phyloP scores from a whole-genome alignment of 2,888 invertebrate species.

The Phyllotreta striolata region DNA sequence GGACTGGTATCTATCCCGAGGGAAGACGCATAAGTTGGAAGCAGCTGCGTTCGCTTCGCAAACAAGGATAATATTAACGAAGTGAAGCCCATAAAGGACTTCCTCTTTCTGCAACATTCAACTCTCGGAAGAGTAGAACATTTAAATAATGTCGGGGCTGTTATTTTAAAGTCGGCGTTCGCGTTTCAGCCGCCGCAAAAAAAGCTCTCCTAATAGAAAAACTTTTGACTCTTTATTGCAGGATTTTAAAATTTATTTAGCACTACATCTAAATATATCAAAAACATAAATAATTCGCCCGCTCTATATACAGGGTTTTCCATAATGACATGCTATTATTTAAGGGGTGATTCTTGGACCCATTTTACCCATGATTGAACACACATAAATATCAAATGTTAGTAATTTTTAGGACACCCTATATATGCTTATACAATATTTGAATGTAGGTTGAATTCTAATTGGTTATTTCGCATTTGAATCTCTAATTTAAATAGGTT shows the following conservation, averaged over 20 bases:
- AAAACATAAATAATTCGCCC: too few relatives aligned
- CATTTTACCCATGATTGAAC: too few relatives aligned
- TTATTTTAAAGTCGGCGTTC: constrained; percentile 10
- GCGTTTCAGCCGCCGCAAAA: not conserved
- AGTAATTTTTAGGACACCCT: too few relatives aligned
- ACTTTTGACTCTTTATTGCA: too few relatives aligned
- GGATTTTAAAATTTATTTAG: too few relatives aligned
- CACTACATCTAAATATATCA: too few relatives aligned
- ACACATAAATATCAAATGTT: too few relatives aligned
- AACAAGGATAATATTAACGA: constrained; percentile 47
- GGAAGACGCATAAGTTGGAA: constrained; percentile 47
- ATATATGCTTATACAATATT: too few relatives aligned
- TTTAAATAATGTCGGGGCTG: constrained; percentile 14
- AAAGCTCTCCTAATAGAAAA: not conserved
- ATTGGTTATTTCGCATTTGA: constrained; percentile 27
- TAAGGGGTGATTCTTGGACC: too few relatives aligned
- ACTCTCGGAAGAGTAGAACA: constrained; percentile 17
- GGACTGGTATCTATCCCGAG: constrained; percentile 43
- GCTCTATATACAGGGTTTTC: too few relatives aligned
- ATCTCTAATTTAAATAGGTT: constrained; percentile 26
- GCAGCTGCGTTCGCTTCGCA: constrained; percentile 48
- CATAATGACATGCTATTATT: too few relatives aligned
- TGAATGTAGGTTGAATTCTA: constrained; percentile 11
- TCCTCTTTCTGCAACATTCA: constrained; percentile 27
- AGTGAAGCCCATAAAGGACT: constrained; percentile 38